Conservation (phyloP, 2,797 vertebrate genomes). For the Melanotaenia parkinsoni region DNA sequence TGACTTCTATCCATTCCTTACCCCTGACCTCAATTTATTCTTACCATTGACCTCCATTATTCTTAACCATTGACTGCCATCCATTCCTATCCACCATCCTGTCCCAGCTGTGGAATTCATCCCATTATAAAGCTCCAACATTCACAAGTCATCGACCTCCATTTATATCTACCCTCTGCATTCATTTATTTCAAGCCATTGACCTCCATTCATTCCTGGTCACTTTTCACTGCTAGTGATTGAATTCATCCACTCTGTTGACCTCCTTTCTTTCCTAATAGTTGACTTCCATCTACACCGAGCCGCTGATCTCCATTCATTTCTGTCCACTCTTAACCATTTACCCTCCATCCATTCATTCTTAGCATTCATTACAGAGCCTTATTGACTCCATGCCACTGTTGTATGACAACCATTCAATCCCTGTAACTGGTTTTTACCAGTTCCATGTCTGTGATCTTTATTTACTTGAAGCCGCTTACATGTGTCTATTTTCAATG, state of each 20-base stretch:
- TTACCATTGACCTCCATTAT: conserved; percentile 4
- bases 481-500: background rate
- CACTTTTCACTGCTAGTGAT: background rate
- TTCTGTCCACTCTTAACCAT: background rate
- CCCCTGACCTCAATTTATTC: background rate
- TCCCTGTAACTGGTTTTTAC: background rate
- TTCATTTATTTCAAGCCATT: background rate
- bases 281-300: background rate
- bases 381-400: background rate
- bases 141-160: background rate
- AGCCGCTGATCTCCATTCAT: background rate
- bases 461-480: background rate
- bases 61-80: background rate
- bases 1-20: background rate
- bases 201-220: conserved; percentile 1
- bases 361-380: background rate
- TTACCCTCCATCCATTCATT: background rate
- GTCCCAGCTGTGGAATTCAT: background rate
- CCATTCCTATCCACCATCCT: background rate
- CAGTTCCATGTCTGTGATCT: background rate
- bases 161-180: background rate
- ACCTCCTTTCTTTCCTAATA: background rate
- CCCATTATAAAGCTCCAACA: background rate
- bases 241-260: conserved; percentile 3
- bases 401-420: no score